Evolutionary conservation across 2,113 vertebrate species (phyloP), one percentile per base, ranked within the genome.

Genomic region (Benitochromis conjunctus): DNA sequence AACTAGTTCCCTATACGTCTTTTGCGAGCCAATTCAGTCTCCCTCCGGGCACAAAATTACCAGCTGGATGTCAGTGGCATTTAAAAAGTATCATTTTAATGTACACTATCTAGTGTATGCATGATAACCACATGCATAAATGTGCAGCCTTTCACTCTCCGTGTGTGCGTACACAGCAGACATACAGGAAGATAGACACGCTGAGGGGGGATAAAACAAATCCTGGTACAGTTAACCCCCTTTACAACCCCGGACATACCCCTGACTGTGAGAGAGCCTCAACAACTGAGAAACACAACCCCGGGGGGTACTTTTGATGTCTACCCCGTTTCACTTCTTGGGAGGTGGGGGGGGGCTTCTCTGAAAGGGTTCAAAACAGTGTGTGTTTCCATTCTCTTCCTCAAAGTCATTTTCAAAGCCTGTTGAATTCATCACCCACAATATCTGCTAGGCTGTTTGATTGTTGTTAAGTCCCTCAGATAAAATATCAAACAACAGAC

Each of bases 401-500:
- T 87, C 92, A 91, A 92, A 93, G 90, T 94, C 92, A 21, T 90
- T 93, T 93, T 92, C 86, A 94, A 94, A 94, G 94, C 84, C 82
- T 87, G 88, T 89, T 92, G 90, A 93, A 93, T 92, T 91, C 87
- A 89, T 92, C 38, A 69, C 36, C 89, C 88, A 93, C 90, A 93
- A 92, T 94, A 88, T 91, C 92, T 90, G 82, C 91, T 53, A 64
- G 91, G 88, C 88, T 26, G 77, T 94, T 94, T 94, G 94, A 95
- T 89, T 94, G 93, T 90, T 92, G 90, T 87, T 93, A 93, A 95
- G 92, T 92, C 91, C 92, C 87, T 93, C 31, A 92, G 94, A 95
- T 94, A 94, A 93, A 95, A 93, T 95, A 95, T 95, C 95, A 95
- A 95, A 95, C 91, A 91, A 78, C 81, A 92, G 80, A 86, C 60